Conservation (phyloP, 2,888 invertebrate species). For the Drosophila aldrichi region DNA sequence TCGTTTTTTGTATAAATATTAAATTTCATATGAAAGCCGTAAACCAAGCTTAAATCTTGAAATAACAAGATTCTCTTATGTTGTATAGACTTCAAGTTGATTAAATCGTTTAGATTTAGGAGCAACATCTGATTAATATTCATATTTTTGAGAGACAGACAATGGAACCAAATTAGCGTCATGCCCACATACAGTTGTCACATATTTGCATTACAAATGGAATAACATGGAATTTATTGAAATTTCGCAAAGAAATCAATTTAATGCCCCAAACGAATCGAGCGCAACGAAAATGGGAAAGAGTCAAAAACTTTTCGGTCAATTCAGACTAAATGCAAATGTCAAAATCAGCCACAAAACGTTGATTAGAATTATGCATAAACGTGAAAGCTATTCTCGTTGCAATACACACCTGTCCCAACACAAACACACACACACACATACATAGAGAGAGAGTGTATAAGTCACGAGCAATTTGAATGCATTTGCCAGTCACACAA, state of each 20-base stretch:
- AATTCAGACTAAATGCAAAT: slow-evolving; percentile 52
- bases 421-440: slow-evolving; percentile 2
- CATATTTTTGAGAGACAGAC: slow-evolving; percentile 16
- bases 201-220: slow-evolving; percentile 56
- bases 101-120: slow-evolving; percentile 3
- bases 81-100: slow-evolving; percentile 5
- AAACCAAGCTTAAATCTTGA: background rate
- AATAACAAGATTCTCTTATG: background rate
- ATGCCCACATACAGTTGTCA: slow-evolving; percentile 1
- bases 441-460: slow-evolving; percentile 1
- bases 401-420: slow-evolving; percentile 18
- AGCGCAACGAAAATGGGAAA: slow-evolving; percentile 41
- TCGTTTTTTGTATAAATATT: too few relatives aligned
- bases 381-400: slow-evolving; percentile 28
- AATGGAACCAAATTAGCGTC: slow-evolving; percentile 24
- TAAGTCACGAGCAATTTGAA: slow-evolving; percentile 35
- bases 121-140: slow-evolving; percentile 14
- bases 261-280: slow-evolving; percentile 27
- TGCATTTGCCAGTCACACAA: slow-evolving; percentile 40
- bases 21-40: background rate
- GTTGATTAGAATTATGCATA: slow-evolving; percentile 59
- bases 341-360: slow-evolving; percentile 53
- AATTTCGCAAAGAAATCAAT: slow-evolving; percentile 44
- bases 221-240: slow-evolving; percentile 9
- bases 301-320: slow-evolving; percentile 18